A percentile compares a stretch with the other conserved stretches of the same genome.
Evolutionary conservation across 2,797 vertebrate genomes (phyloP).

Genomic region (Novumbra hubbsi): DNA sequence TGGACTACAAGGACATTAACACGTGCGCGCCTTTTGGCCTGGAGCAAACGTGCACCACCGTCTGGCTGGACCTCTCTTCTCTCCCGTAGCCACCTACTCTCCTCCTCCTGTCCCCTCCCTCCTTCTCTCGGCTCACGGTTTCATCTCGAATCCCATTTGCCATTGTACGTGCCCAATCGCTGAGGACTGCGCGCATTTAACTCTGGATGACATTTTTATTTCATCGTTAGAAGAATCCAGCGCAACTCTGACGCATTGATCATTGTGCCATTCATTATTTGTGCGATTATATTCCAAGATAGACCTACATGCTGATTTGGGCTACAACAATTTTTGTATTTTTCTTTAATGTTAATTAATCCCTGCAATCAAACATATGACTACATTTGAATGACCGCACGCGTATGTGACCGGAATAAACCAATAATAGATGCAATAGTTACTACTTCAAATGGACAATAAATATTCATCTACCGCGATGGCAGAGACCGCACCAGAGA

Average conservation of each 20-base stretch:
- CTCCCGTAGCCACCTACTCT: conserved; percentile 37
- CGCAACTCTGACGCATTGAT: conserved; percentile 75
- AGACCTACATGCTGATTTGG: conserved; percentile 22
- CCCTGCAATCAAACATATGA: conserved; percentile 1
- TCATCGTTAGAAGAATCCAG: conserved; percentile 81
- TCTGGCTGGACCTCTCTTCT: conserved; percentile 32
- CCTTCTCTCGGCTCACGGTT: conserved; percentile 33
- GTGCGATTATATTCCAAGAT: conserved; percentile 36
- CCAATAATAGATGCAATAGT: background rate
- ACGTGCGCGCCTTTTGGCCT: conserved; percentile 67
- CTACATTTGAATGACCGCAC: conserved; percentile 1
- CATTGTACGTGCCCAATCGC: conserved; percentile 83
- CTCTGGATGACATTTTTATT: conserved; percentile 83
- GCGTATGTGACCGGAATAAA: background rate
- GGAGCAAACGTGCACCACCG: conserved; percentile 72
- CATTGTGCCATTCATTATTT: conserved; percentile 31
- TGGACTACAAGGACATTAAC: conserved; percentile 83
- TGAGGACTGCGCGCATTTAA: conserved; percentile 79
- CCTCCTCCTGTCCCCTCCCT: conserved; percentile 59
- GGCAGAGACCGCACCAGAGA: conserved; percentile 87
- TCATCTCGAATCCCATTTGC: conserved; percentile 84
- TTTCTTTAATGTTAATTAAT: background rate
- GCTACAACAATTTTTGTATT: conserved; percentile 17
- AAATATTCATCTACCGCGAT: conserved; percentile 64
- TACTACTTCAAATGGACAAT: conserved; percentile 33